Percentiles rank a stretch among this genome's conserved stretches.
Evolutionary conservation across 1,140 invertebrate genomes (phyloP).

Genomic region (Bombus confusus): DNA sequence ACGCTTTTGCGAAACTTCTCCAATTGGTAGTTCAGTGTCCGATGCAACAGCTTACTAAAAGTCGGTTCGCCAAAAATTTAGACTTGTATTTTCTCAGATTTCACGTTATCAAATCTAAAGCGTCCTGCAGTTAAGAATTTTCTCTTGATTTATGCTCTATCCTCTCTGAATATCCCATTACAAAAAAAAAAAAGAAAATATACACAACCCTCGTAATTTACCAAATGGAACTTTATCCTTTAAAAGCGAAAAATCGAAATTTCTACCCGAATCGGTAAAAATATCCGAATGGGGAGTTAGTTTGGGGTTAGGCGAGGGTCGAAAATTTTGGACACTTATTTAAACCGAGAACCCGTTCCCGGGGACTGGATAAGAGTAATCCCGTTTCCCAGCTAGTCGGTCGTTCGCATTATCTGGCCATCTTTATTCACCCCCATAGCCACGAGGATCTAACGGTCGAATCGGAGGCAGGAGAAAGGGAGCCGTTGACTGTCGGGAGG

Average conservation of each 20-base stretch:
- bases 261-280: no score
- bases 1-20: no score
- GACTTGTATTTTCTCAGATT: no score
- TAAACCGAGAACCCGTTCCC: neutral
- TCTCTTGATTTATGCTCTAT: no score
- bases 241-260: no score
- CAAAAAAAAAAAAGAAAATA: no score
- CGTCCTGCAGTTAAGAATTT: no score
- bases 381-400: conserved; percentile 46
- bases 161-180: no score
- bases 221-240: no score
- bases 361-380: conserved; percentile 59
- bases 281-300: accelerated
- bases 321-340: conserved; percentile 38
- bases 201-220: neutral
- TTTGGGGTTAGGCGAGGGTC: no score
- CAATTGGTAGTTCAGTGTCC: no score
- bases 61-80: neutral
- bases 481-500: neutral
- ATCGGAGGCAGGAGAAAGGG: conserved; percentile 15
- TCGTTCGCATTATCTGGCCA: conserved; percentile 77
- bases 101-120: neutral
- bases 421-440: conserved; percentile 76
- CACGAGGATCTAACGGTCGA: neutral
- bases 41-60: neutral